Evolutionary conservation across 2,113 vertebrate genomes (phyloP).

Genomic region (Tachysurus fulvidraco): DNA sequence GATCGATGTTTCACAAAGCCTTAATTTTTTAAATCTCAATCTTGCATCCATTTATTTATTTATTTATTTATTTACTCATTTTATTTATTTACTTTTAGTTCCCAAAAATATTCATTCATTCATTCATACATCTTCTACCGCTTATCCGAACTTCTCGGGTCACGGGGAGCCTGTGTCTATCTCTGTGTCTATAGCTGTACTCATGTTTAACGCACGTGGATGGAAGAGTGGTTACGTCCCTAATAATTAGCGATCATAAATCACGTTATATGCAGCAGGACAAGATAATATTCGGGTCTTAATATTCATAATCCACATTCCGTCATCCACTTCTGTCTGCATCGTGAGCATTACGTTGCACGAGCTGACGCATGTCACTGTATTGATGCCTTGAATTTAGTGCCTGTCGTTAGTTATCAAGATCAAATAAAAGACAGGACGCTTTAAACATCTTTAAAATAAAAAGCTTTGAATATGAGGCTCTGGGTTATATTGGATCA

Average conservation of each 20-base stretch:
- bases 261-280: background rate
- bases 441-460: background rate
- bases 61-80: no score
- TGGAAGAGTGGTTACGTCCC: background rate
- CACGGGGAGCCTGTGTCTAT: no score
- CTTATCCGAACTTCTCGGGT: no score
- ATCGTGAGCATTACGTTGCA: background rate
- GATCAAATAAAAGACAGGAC: background rate
- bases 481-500: background rate
- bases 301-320: background rate
- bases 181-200: no score
- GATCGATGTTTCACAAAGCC: no score
- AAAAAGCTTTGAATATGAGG: background rate
- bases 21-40: no score
- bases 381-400: background rate
- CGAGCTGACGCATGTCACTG: background rate
- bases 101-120: no score
- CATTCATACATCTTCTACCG: no score
- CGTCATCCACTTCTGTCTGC: background rate
- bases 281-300: background rate
- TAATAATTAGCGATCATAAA: background rate
- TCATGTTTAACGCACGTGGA: no score
- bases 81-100: no score
- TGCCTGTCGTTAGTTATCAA: no score
- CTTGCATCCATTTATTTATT: no score